Evolutionary conservation across 2,888 invertebrate species (phyloP).

Genomic region (Matsumyia berberina): DNA sequence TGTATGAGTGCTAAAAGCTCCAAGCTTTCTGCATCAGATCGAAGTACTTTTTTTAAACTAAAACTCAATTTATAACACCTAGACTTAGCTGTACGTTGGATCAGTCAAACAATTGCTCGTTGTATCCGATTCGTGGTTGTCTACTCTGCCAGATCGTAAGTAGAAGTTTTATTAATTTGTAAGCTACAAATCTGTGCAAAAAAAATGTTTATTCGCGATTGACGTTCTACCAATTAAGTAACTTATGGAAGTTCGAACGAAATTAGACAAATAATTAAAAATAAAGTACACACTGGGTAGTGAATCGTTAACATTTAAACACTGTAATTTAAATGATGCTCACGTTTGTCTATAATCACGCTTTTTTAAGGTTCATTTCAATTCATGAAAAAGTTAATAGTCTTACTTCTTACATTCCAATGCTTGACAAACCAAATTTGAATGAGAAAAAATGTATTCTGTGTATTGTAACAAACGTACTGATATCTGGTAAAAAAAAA

Average conservation of each 20-base stretch:
- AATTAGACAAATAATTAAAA: conserved; percentile 25
- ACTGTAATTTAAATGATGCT: conserved; percentile 53
- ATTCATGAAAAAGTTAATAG: conserved; percentile 49
- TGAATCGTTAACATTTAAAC: conserved; percentile 43
- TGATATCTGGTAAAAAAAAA: too few relatives aligned
- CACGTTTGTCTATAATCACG: conserved; percentile 57
- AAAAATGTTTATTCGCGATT: not conserved
- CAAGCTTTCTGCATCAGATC: conserved; percentile 45
- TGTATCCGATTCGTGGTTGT: conserved; percentile 23
- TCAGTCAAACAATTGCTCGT: conserved; percentile 54
- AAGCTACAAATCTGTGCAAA: not conserved
- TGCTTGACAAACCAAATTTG: conserved; percentile 18
- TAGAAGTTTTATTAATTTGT: conserved; percentile 3
- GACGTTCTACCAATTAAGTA: conserved; percentile 4
- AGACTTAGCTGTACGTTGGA: conserved; percentile 41
- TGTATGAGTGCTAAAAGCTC: conserved; percentile 59
- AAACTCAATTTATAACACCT: conserved; percentile 57
- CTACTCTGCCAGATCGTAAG: conserved; percentile 33
- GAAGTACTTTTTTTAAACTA: conserved; percentile 23
- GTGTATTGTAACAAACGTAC: not conserved
- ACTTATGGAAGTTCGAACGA: conserved; percentile 20
- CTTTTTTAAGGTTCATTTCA: conserved; percentile 34
- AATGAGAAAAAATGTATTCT: conserved; percentile 13
- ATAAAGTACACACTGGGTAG: not conserved
- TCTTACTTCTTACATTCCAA: conserved; percentile 31